Base-by-base conservation (phyloP, 2,113 vertebrate species). In the Hylia prasina region DNA sequence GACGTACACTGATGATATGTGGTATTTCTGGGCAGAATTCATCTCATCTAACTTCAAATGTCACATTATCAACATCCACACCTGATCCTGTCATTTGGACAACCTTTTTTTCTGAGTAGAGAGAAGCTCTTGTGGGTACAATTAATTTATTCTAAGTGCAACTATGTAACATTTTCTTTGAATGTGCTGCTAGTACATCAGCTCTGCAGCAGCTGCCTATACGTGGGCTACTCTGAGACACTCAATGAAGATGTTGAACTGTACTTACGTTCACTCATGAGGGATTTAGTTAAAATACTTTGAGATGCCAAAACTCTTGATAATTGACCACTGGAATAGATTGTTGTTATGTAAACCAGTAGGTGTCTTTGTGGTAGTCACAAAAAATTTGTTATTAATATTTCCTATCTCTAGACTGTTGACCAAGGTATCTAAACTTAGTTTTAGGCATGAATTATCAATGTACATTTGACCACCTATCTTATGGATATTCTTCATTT, bases 201-300 rank as follows among this genome's bases (percentile, higher is more conserved):
- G 37, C 63, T 86, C 88, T 72, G 44, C 69, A 61, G 68, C 65
- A 68, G 48, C 33, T 68, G 30, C 25, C 35, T 5, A 3, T 15
- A 25, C 0, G 3, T 17, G 21, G 47, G 21, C 54, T 51, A 20
- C 35, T 80, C 30, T 72, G 63, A 53, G 28, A n/a, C 24, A 66
- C 31, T 25, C 2, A 4, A 0, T n/a, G 39, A 63, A 28, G 2
- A 3, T 1, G 6, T 87, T 40, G 48, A 21, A 23, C 33, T 61
- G 11, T 28, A 37, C 20, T 50, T 54, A 8, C 51, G 33, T 81
- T 73, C 37, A 11, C 19, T 90, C 33, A 19, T 24, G 24, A 50
- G 9, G 28, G 19, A 40, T 71, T 39, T 12, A 54, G 58, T 21
- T 51, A 14, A 81, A 87, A 76, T 35, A 23, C 42, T 57, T 71